Base-by-base conservation (phyloP, 64 coral and sea anemone genomes). In the Cladopsammia gracilis region DNA sequence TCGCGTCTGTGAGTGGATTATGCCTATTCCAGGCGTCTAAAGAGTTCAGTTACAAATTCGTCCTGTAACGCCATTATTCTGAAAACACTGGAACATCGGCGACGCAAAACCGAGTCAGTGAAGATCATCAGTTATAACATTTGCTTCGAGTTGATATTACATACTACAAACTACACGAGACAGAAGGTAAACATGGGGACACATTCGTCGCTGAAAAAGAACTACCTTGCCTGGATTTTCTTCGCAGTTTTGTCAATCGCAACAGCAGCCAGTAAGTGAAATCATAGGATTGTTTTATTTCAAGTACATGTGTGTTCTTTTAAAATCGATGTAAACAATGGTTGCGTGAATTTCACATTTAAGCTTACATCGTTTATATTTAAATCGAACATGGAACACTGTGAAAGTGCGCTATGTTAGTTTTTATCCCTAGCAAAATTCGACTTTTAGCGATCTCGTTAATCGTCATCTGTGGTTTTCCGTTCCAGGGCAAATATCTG, bases 231-330 rank as follows among this genome's bases (percentile, higher is more conserved):
- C 44, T 66, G 60, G 80, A 67, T 84, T 84, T 67, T 84, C 6
- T 13, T 50, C 42, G 44, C 45, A 5, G 16, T 84, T 49, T 5
- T 67, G 43, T 67, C n/a, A 7, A 25, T 68, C 0, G 80, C 67
- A 24, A 67, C 42, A 68, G 80, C 62, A 6, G 42, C 44, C 23
- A 50, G 80, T 84, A 84, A 84, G 80, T 68, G 6, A 45, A 49
- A 75, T 14, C 26, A 16, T 75, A 0, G 18, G 4, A 9, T 75
- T 75, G 10, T 7, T 49, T 48, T 72, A 9, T 45, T 46, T 72
- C 15, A 72, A 72, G 34, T 42, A 45, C 2, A 12, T 56, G 53
- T 45, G 24, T 69, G 65, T 25, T 5, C 23, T 26, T 45, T 7
- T 13, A 5, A 5, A 69, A 59, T 3, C 7, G 78, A 82, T 60